Conservation (phyloP, 2,797 vertebrate species). For the Gila robusta region DNA sequence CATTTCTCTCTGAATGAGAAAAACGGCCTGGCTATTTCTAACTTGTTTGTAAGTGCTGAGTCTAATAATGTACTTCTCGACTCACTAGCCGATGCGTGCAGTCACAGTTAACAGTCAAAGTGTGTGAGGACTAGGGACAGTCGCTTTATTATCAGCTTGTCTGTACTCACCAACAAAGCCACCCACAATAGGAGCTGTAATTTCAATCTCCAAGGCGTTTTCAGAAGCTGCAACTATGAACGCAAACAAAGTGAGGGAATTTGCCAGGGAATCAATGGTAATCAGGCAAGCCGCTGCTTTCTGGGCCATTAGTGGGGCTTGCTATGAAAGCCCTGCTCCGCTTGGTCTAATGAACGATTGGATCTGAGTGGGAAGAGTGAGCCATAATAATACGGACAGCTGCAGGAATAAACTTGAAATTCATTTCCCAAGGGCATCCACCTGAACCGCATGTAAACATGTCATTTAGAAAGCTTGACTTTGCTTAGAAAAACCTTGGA, state of each 20-base stretch:
- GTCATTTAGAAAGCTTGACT: constrained; percentile 34
- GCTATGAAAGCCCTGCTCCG: constrained; percentile 39
- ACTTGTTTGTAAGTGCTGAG: constrained; percentile 59
- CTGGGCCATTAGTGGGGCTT: constrained; percentile 55
- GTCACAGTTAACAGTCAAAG: constrained; percentile 40
- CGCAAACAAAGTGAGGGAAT: constrained; percentile 62
- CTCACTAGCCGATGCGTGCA: not conserved
- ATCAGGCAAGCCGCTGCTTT: constrained; percentile 58
- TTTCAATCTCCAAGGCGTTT: constrained; percentile 63
- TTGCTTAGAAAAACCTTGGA: constrained; percentile 7
- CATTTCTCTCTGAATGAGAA: constrained; percentile 47
- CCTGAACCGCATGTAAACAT: constrained; percentile 38
- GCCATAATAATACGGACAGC: constrained; percentile 49
- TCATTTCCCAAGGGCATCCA: constrained; percentile 56
- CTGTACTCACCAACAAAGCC: constrained; percentile 55
- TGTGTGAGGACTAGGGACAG: constrained; percentile 51
- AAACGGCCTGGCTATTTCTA: constrained; percentile 43
- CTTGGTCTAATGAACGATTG: constrained; percentile 58
- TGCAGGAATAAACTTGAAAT: constrained; percentile 49
- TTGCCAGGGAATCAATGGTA: constrained; percentile 65
- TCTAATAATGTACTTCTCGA: constrained; percentile 56
- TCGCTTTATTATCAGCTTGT: constrained; percentile 55
- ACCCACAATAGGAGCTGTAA: constrained; percentile 58
- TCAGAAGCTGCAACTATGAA: constrained; percentile 58
- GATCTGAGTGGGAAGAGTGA: constrained; percentile 45